Base-by-base conservation (phyloP, 2,797 vertebrate genomes). In the Lacerta viridis region DNA sequence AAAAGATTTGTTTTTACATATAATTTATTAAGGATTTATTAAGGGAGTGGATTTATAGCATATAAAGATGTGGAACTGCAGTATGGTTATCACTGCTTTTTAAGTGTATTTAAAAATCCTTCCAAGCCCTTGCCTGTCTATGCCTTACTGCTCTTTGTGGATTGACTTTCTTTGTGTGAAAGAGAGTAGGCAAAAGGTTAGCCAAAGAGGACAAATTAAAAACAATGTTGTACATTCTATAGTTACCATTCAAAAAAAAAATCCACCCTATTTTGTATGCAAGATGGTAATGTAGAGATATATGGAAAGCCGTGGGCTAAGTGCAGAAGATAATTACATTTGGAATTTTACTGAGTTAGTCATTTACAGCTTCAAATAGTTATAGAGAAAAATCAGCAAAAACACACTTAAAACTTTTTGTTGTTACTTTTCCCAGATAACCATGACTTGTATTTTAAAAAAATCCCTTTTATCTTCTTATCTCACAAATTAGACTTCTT, bases 241-340 rank as follows among this genome's bases (percentile, higher is more conserved):
- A 98, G 98, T 98, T 98, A 98, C 97, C 96, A 97, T 97, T 98
- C 98, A 98, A 98, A 96, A 97, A 79, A 97, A 98, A 98, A 97
- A 88, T 1, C 39, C 74, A 75, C 1, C 97, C 98, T 99, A 97
- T 98, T 98, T 99, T 98, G 98, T 98, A 98, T 99, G 98, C 98
- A 98, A 98, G 98, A 97, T 98, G 97, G 98, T 98, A 96, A 95
- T 84, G 96, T 96, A 88, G 98, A 99, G 98, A 99, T 99, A 98
- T 99, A 99, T 99, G 98, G 98, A 98, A 97, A 97, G 97, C 98
- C 98, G 95, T 95, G 95, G 98, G 99, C 98, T 98, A 98, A 98
- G 97, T 98, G 98, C 97, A 98, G 98, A 98, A 99, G 98, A 99
- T 99, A 99, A 99, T 99, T 99, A 98, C 98, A 99, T 99, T 99